Base-by-base conservation (phyloP, 64 coral and sea anemone species). In the Montipora efflorescens region DNA sequence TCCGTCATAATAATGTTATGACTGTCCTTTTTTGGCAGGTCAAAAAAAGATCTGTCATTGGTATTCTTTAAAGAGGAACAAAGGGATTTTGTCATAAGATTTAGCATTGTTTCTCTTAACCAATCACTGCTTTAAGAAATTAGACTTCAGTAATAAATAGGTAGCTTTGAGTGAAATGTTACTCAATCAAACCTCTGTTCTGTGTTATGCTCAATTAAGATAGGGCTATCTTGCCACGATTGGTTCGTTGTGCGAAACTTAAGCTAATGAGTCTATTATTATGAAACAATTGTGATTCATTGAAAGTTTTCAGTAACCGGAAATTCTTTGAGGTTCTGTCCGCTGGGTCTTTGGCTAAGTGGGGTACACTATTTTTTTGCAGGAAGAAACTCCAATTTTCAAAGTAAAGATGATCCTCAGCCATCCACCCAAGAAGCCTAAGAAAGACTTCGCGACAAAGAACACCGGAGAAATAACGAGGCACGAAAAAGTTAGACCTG, bases 1-100 rank as follows among this genome's bases (percentile, higher is more conserved):
- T 71, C 82, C 82, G 82, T 46, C 82, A 28, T 71, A 86, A 86
- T 64, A 86, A 86, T 86, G 64, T 86, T 86, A 22, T 86, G 82
- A 86, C 82, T 83, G 82, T 64, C 1, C 15, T 71, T 18, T 86
- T 86, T 69, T 72, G 47, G 66, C 19, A 50, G 81, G 61, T 68
- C 81, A 84, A 11, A 67, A 25, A 84, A 58, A 69, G 45, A 67
- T 25, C 44, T 86, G 82, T 86, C 82, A 71, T 68, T 18, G 2
- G 36, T 86, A 72, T 86, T 72, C 62, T 86, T 86, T 44, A 23
- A 57, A 4, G 8, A 11, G 46, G 50, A 50, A 86, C 82, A 86
- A 86, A 86, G 46, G 82, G 2, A 86, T 48, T 86, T 72, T 72
- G 66, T 51, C 22, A 48, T 71, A 86, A 23, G 44, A 45, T 68